Evolutionary conservation across 2,797 vertebrate genomes (phyloP), one percentile per base, ranked within the genome.

Genomic region (Apodemus agrarius): DNA sequence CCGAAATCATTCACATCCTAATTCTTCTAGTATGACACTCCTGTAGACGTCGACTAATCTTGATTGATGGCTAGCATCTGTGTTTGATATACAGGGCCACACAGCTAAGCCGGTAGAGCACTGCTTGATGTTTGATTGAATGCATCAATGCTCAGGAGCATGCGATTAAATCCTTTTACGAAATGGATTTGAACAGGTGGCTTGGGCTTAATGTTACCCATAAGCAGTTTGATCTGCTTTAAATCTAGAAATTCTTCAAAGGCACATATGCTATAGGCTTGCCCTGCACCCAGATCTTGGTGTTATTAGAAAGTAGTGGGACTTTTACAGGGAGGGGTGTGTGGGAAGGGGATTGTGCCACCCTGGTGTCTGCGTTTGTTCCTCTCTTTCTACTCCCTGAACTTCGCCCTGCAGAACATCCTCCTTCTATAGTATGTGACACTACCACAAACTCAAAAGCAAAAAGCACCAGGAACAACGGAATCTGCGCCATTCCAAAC

Each of bases 61-160:
- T 22, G 29, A 86, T 12, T 91, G 34, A 52, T 37, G 10, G 8
- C 8, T 24, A 84, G 46, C 12, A 34, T 7, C 34, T 65, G 0
- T 13, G 2, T 85, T 93, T 69, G 57, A 61, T 29, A 0, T 57
- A 75, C 5, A 57, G 17, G 49, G 34, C 59, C 34, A 65, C 54
- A 2, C 43, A 92, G 63, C 57, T 83, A 91, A 90, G 54, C 57
- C 57, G 6, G 4, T 10, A 34, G 26, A n/a, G 16, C 11, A 49
- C 61, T 40, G 31, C 29, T 84, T 91, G 31, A 84, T 59, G 29
- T 22, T 85, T 92, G 34, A 82, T 67, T 86, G 94, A 96, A 84
- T 6, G 96, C 84, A 78, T 72, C 49, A 85, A 72, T 49, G 17
- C 34, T 75, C 43, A 72, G 26, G 37, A 93, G 90, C 26, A 89